Evolutionary conservation across 2,797 vertebrate genomes (phyloP).

Genomic region (Setipinna tenuifilis): DNA sequence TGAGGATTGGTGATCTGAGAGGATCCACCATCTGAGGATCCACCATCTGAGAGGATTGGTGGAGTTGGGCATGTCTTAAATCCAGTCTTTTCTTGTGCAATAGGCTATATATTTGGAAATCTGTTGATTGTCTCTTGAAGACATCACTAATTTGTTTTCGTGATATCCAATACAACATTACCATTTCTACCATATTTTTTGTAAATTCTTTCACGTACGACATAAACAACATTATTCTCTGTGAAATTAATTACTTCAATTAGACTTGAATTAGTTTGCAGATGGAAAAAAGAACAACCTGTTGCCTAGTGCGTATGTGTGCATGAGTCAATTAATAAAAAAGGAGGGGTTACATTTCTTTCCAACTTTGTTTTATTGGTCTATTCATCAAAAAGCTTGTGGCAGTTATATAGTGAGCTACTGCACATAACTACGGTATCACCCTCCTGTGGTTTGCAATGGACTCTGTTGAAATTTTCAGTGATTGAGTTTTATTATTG

Average conservation of each 20-base stretch:
- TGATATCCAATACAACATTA: background rate
- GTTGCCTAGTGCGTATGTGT: background rate
- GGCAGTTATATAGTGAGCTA: constrained; percentile 1
- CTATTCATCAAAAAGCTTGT: background rate
- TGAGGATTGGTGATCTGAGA: too few relatives aligned
- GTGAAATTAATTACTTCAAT: background rate
- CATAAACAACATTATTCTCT: background rate
- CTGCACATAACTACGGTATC: background rate
- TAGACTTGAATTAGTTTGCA: background rate
- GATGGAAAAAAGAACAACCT: background rate
- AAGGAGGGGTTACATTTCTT: background rate
- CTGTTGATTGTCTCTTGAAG: background rate
- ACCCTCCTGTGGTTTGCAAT: constrained; percentile 15
- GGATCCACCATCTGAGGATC: too few relatives aligned
- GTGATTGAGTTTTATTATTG: constrained; percentile 18
- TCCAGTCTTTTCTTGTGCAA: background rate
- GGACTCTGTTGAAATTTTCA: constrained; percentile 12
- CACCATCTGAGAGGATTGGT: background rate
- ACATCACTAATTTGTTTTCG: background rate
- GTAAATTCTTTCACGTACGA: background rate
- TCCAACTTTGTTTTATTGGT: constrained; percentile 23
- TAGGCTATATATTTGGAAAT: background rate
- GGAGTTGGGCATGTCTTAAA: background rate
- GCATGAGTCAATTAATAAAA: background rate
- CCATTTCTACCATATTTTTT: background rate